These are phyloP conservation scores for Leptatherina wallacei DNA, from an alignment of 2,797 vertebrate species.

Conservation along the genomic window DNA sequence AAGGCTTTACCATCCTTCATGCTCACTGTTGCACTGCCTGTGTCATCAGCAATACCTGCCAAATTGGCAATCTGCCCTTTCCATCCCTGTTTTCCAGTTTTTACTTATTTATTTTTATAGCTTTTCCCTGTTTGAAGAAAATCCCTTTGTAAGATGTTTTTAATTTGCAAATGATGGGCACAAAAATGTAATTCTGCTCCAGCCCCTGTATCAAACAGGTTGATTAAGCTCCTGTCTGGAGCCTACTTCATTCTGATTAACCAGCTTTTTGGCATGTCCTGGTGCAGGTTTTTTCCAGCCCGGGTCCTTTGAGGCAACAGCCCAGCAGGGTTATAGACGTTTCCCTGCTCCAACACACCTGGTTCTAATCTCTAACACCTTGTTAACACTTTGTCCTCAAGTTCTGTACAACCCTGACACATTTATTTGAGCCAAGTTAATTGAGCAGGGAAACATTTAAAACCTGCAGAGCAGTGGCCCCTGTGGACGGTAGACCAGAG, in stretches of 20 bases:
- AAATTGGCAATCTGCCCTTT: not conserved
- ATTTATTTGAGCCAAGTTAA: too few species aligned
- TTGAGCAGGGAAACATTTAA: too few species aligned
- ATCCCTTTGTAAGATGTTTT: not conserved
- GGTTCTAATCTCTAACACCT: too few species aligned
- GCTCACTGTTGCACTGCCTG: not conserved
- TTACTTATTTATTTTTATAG: conserved; percentile 3
- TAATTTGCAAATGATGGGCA: not conserved
- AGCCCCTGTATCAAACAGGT: not conserved
- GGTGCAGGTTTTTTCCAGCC: too few species aligned
- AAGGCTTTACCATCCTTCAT: not conserved
- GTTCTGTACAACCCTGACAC: too few species aligned
- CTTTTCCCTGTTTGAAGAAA: not conserved
- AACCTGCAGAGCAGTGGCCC: too few species aligned
- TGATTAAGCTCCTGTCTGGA: too few species aligned
- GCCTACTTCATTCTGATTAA: not conserved
- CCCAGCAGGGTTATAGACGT: too few species aligned
- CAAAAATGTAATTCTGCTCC: not conserved
- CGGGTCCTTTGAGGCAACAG: too few species aligned
- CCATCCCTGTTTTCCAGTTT: not conserved
- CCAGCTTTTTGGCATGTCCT: not conserved
- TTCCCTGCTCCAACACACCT: too few species aligned
- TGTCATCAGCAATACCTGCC: not conserved
- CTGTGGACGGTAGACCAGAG: too few species aligned
- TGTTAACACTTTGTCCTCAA: too few species aligned